These are phyloP conservation scores for Zele albiditarsus DNA, from an alignment of 2,888 invertebrate genomes.

Conservation along the genomic window DNA sequence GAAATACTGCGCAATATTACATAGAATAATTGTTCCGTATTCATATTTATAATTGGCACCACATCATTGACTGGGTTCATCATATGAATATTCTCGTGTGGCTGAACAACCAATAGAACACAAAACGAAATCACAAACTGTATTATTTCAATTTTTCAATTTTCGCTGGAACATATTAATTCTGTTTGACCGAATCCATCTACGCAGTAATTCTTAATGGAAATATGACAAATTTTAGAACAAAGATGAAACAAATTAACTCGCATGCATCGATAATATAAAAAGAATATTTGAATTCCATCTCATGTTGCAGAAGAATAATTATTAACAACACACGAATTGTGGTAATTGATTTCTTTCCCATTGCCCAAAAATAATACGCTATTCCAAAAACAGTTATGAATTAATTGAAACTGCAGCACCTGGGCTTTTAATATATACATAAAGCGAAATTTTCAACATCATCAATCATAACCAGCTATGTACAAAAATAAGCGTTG, in stretches of 20 bases:
- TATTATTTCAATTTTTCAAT: neutral
- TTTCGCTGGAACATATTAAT: neutral
- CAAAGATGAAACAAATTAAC: too few species aligned
- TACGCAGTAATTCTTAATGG: neutral
- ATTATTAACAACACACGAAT: neutral
- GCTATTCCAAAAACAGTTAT: neutral
- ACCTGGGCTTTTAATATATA: neutral
- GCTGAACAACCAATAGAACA: neutral
- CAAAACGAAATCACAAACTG: neutral
- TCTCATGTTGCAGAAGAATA: neutral
- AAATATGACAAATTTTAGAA: neutral
- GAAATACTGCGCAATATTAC: conserved; percentile 35
- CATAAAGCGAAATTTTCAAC: neutral
- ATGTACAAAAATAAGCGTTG: neutral
- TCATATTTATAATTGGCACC: conserved; percentile 14
- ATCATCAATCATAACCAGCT: neutral
- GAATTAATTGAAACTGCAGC: neutral
- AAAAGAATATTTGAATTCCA: neutral
- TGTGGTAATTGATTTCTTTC: neutral
- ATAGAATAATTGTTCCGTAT: conserved; percentile 12
- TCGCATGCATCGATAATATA: neutral
- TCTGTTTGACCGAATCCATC: neutral
- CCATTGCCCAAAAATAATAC: conserved; percentile 4
- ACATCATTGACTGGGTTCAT: neutral
- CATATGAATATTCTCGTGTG: neutral